Conservation (phyloP, 2,797 vertebrate genomes). For the Rhyacichthys aspro region DNA sequence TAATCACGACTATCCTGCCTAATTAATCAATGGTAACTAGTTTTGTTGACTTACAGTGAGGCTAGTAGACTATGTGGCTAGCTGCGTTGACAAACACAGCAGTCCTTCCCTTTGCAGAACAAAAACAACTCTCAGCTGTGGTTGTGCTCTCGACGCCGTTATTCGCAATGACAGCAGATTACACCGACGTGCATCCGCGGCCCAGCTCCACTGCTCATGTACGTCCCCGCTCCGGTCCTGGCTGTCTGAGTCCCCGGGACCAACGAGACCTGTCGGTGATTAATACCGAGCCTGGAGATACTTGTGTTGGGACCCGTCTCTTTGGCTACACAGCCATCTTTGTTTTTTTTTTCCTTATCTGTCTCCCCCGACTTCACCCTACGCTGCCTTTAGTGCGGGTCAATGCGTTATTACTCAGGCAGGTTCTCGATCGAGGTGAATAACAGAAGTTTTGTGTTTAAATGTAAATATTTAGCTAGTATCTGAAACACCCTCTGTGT, state of each 20-base stretch:
- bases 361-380: conserved; percentile 70
- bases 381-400: conserved; percentile 62
- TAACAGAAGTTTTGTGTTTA: conserved; percentile 36
- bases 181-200: conserved; percentile 53
- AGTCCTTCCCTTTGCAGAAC: conserved; percentile 72
- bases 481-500: conserved; percentile 45
- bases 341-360: conserved; percentile 79
- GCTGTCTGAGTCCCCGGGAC: conserved; percentile 51
- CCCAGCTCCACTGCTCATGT: conserved; percentile 58
- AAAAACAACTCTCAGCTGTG: conserved; percentile 82
- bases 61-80: conserved; percentile 71
- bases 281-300: conserved; percentile 56
- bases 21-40: conserved; percentile 46
- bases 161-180: conserved; percentile 76
- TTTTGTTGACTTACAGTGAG: conserved; percentile 70
- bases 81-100: conserved; percentile 72
- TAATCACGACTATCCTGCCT: conserved; percentile 15
- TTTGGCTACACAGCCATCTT: conserved; percentile 86
- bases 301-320: conserved; percentile 71
- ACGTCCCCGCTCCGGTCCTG: conserved; percentile 66
- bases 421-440: conserved; percentile 38
- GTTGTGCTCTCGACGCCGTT: conserved; percentile 73
- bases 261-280: conserved; percentile 57
- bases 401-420: conserved; percentile 51
- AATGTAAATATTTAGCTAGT: conserved; percentile 51